These are phyloP conservation scores for Apostichopus californicus DNA, from an alignment of 35 echinoderm and acorn worm genomes.

Conservation along the genomic window DNA sequence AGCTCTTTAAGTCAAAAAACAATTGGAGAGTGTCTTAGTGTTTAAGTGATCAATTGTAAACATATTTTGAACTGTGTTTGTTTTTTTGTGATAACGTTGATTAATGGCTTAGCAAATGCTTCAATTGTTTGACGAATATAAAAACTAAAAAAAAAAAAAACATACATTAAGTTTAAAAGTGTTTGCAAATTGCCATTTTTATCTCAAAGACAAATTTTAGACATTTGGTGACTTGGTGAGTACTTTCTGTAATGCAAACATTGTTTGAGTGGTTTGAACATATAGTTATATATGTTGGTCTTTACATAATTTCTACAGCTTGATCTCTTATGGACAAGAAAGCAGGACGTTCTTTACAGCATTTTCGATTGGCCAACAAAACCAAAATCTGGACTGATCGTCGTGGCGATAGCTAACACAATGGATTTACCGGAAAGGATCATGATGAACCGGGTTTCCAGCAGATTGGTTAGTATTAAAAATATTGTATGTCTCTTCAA, in stretches of 20 bases:
- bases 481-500: background rate
- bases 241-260: background rate
- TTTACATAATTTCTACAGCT: slow-evolving; percentile 48
- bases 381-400: slow-evolving; percentile 82
- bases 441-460: slow-evolving; percentile 97
- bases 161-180: too few species aligned
- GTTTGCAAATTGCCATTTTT: too few species aligned
- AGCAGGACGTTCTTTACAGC: slow-evolving; percentile 94
- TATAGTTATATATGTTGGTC: too few species aligned
- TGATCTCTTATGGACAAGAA: slow-evolving; percentile 96
- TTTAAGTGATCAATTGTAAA: too few species aligned
- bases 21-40: too few species aligned
- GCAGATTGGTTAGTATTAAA: slow-evolving; percentile 75
- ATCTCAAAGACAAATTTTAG: background rate
- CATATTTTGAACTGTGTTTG: too few species aligned
- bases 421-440: slow-evolving; percentile 97
- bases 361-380: slow-evolving; percentile 99
- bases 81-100: too few species aligned
- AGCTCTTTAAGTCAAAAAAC: too few species aligned
- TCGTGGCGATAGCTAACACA: slow-evolving; percentile 97
- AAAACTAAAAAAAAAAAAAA: too few species aligned
- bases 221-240: background rate
- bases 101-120: too few species aligned
- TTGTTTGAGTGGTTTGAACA: background rate
- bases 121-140: too few species aligned